Base-by-base conservation (phyloP, 2,797 vertebrate genomes). In the Dicrostonyx torquatus region DNA sequence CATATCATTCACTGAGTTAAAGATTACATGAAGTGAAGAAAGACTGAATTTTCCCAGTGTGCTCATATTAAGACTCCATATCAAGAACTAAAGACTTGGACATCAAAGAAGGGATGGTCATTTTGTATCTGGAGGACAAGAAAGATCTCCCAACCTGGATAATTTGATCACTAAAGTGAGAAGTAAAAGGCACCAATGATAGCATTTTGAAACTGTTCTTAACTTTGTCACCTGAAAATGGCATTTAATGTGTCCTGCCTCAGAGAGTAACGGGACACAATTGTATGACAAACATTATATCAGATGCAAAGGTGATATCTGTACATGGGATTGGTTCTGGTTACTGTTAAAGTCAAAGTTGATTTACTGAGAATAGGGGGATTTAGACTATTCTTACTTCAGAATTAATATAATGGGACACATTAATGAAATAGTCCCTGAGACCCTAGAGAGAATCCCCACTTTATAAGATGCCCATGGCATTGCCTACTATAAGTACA, bases 341-440 rank as follows among this genome's bases (percentile, higher is more conserved):
- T 86, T 76, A 43, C 79, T 95, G 29, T 64, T 87, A 82, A 40
- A 58, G 60, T 34, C 48, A 66, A 45, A 34, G 31, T 64, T 89
- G 24, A 76, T 62, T 34, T 87, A 17, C 68, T 83, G 34, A 94
- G 10, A n/a, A 43, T 26, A 1, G 1, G 18, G 5, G 9, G 31
- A 92, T 12, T 82, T 88, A 37, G 15, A n/a, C 2, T 43, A 53
- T 18, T 92, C n/a, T n/a, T 92, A 58, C 43, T 89, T 97, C 64
- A 86, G 50, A 90, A 48, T 92, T 86, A 85, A 80, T 2, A 50
- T 79, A 1, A 26, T 45, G 9, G 4, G 48, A 2, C 29, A 60
- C 26, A 84, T 2, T 58, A 8, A 58, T 58, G 7, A 94, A 22
- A 53, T 2, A 37, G 48, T 79, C 7, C 26, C 64, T 84, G 68